Evolutionary conservation across 2,113 vertebrate species (phyloP), one percentile per base, ranked within the genome.

Genomic region (Probosciger aterrimus): DNA sequence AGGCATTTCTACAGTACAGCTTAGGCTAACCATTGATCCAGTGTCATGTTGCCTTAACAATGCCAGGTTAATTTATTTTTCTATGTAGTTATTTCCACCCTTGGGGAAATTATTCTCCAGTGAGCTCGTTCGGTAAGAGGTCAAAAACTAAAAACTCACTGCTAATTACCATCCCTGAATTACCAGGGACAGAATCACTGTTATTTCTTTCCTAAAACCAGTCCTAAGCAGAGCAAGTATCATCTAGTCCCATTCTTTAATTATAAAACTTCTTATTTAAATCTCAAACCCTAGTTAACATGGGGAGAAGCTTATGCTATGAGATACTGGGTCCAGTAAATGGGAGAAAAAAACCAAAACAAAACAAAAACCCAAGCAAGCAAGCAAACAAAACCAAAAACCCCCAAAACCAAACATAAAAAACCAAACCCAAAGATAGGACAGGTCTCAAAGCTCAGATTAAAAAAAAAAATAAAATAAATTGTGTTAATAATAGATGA

Each of bases 11-110:
- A 79, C 82, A 95, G 59, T 63, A 97, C 86, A 97, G 43, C 6
- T 86, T 86, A 83, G 83, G 83, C 81, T 96, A 88, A 90, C 53
- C 82, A 93, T 94, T 91, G 94, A 96, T 97, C 60, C 37, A 88
- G 33, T 69, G 97, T 79, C 68, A 94, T 93, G 81, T 62, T 93
- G 82, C 68, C 86, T 95, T 96, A 94, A 92, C 88, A 97, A 96
- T 80, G 14, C 53, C 88, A 96, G 67, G 67, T 95, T 92, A 89
- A 93, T 96, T 96, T 92, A 96, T 95, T 96, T 96, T 97, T 96
- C 95, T 95, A 79, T 67, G 80, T 94, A 89, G 81, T 96, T 94
- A 94, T 92, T 97, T 57, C 81, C 77, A 93, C 86, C 91, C 94
- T 95, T 33, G 44, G 47, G 92, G 73, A 90, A 97, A 86, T 83